Percentiles rank a stretch among this genome's conserved stretches.
Evolutionary conservation across 2,888 invertebrate species (phyloP).

Genomic region (Nesidiocoris tenuis): DNA sequence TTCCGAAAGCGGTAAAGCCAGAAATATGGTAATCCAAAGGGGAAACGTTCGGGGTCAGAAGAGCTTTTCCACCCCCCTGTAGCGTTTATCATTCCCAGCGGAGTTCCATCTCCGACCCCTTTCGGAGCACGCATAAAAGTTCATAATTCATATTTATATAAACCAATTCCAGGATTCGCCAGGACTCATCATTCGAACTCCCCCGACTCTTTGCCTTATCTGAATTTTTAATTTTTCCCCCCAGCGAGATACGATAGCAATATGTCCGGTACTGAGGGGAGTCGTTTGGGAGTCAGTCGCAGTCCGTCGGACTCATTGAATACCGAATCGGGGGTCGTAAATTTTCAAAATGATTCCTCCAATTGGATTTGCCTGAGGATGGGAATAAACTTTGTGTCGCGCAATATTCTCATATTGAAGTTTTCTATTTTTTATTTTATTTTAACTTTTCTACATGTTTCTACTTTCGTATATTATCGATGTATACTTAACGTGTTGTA

Average conservation of each 20-base stretch:
- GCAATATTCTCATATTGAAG: no score
- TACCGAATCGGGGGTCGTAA: background rate
- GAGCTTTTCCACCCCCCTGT: background rate
- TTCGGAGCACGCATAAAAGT: constrained; percentile 19
- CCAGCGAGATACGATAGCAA: background rate
- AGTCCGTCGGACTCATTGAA: background rate
- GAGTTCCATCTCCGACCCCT: background rate
- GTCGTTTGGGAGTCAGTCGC: background rate
- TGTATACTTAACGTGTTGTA: no score
- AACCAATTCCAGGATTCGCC: constrained; percentile 25
- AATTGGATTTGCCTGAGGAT: background rate
- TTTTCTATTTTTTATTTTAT: no score
- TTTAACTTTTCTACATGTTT: no score
- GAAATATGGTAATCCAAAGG: constrained; percentile 26
- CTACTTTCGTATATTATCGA: no score
- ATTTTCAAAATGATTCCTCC: background rate
- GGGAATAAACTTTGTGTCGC: no score
- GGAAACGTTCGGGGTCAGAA: constrained; percentile 2
- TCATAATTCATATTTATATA: constrained; percentile 36
- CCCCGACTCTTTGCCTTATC: constrained; percentile 10
- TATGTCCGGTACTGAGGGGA: constrained; percentile 1
- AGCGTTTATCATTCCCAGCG: constrained; percentile 23
- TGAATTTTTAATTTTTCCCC: constrained; percentile 32
- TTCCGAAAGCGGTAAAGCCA: constrained; percentile 14
- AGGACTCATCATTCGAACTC: constrained; percentile 17